A percentile compares a stretch with the other conserved stretches of the same genome.
These are phyloP conservation scores for Diabrotica balteata DNA, from an alignment of 2,888 invertebrate species.

Conservation along the genomic window DNA sequence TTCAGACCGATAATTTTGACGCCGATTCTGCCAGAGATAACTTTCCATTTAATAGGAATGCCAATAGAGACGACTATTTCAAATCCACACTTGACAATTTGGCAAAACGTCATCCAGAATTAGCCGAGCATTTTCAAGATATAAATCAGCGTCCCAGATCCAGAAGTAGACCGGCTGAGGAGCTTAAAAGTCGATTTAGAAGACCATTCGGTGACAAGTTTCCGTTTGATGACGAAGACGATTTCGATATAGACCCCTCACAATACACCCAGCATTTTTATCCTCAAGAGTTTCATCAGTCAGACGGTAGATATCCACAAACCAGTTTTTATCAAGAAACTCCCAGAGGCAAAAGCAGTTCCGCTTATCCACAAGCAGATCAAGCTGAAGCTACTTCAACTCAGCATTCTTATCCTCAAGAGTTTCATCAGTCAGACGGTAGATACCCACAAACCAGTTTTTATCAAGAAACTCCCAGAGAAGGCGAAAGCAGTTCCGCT, in stretches of 20 bases:
- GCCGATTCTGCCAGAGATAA: slow-evolving; percentile 62
- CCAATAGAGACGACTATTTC: slow-evolving; percentile 61
- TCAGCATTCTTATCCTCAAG: slow-evolving; percentile 28
- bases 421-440: slow-evolving; percentile 19
- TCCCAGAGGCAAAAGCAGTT: slow-evolving; percentile 4
- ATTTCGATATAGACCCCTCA: slow-evolving; percentile 27
- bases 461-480: slow-evolving; percentile 10
- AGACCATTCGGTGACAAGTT: slow-evolving; percentile 57
- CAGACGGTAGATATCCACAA: slow-evolving; percentile 8
- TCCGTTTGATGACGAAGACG: slow-evolving; percentile 51
- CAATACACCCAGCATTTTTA: slow-evolving; percentile 33
- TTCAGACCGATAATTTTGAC: slow-evolving; percentile 26
- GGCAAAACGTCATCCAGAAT: slow-evolving; percentile 76
- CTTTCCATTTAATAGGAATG: slow-evolving; percentile 72
- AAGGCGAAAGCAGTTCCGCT: slow-evolving; percentile 3
- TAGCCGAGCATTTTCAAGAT: slow-evolving; percentile 69
- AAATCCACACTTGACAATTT: slow-evolving; percentile 71
- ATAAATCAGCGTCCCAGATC: slow-evolving; percentile 56
- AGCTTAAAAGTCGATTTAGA: slow-evolving; percentile 46
- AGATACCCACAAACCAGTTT: slow-evolving; percentile 6
- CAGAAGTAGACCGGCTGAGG: slow-evolving; percentile 52
- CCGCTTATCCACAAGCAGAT: slow-evolving; percentile 5
- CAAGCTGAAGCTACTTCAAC: slow-evolving; percentile 30
- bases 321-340: slow-evolving; percentile 14
- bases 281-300: slow-evolving; percentile 23